Evolutionary conservation across 2,888 invertebrate species (phyloP).

Genomic region (Mimachlamys varia): DNA sequence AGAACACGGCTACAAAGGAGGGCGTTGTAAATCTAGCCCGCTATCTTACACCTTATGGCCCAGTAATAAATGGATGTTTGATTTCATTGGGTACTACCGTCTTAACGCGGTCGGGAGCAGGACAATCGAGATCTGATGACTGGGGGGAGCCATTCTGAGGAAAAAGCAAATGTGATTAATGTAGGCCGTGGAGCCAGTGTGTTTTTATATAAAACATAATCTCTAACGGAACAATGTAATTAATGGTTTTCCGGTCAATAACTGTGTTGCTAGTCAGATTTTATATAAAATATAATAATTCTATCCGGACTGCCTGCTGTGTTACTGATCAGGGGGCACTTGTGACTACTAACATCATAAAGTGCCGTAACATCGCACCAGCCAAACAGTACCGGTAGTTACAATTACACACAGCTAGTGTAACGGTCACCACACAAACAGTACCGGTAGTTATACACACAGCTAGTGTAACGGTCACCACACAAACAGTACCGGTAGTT

Average conservation of each 20-base stretch:
- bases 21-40: not conserved
- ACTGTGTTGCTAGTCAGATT: not conserved
- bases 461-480: too few relatives aligned
- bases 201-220: conserved; percentile 30
- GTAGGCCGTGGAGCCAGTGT: not conserved
- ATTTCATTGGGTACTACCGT: conserved; percentile 24
- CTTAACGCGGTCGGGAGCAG: not conserved
- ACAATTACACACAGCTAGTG: too few relatives aligned
- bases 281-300: not conserved
- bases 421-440: too few relatives aligned
- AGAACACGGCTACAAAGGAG: not conserved
- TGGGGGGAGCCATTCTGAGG: not conserved
- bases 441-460: too few relatives aligned
- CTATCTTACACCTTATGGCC: conserved; percentile 28
- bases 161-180: conserved; percentile 29
- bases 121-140: conserved; percentile 27
- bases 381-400: too few relatives aligned
- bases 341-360: not conserved
- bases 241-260: conserved; percentile 1
- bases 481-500: too few relatives aligned
- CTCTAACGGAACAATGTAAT: not conserved
- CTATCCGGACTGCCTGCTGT: not conserved
- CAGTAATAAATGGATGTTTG: conserved; percentile 19
- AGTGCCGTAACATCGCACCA: too few relatives aligned
- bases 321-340: not conserved